Base-by-base conservation (phyloP, 2,113 vertebrate genomes). In the Callithrix jacchus region DNA sequence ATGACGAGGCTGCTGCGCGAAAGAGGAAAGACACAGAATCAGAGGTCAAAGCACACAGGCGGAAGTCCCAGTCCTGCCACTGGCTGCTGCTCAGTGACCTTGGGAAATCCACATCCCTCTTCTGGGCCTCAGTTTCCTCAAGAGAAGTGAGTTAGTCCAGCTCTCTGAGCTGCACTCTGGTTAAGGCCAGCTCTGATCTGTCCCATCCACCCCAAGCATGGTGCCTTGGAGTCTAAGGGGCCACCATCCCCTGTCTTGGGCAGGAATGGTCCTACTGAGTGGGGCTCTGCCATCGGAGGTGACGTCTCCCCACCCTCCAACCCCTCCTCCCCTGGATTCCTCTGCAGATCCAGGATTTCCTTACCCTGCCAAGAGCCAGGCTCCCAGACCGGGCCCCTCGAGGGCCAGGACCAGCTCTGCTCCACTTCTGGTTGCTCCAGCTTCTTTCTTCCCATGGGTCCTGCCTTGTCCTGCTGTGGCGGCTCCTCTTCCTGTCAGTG, bases 351-450 rank as follows among this genome's bases (percentile, higher is more conserved):
- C 49, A 21, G 4, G 4, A 13, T 45, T 23, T 95, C 85, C 98
- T 97, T 97, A 98, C 97, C 97, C 54, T 71, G 85, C 56, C 87
- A 37, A 11, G 20, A 79, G 94, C 86, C 70, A 64, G 81, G 66
- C 68, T 94, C 37, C 91, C 30, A 4, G 91, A 25, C 64, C 90
- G 49, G 89, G 85, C 5, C 37, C 80, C 89, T 18, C 7, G 42
- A 0, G 61, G 54, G 90, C 45, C 35, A 0, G 73, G 86, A 88
- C 85, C 47, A 1, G 11, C 56, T 83, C 95, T 3, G 40, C 68
- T 91, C 94, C 56, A 77, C 25, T 87, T 96, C 27, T 49, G 94
- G 64, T 71, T 35, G 13, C 66, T 95, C 97, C 92, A 76, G 40
- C 64, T 32, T 1, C 66, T 9, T 10, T 96, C 71, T 64, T 52